Evolutionary conservation across 2,113 vertebrate species (phyloP).

Genomic region (Tautogolabrus adspersus): DNA sequence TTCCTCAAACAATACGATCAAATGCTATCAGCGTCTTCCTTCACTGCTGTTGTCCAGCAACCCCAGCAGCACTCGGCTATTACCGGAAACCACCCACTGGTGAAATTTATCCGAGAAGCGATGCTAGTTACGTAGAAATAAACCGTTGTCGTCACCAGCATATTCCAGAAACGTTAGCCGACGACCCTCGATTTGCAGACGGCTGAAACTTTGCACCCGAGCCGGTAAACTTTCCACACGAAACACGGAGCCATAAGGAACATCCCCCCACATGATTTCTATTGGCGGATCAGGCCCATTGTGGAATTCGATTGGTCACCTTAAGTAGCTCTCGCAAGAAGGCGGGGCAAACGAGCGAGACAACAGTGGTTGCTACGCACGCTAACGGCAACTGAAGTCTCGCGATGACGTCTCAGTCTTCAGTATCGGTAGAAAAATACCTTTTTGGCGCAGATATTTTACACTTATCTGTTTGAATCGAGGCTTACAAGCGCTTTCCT

Average conservation of each 20-base stretch:
- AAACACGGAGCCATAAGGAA: constrained; percentile 71
- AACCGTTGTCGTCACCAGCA: not conserved
- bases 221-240: constrained; percentile 97
- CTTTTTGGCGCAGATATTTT: not conserved
- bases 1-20: constrained; percentile 63
- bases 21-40: constrained; percentile 25
- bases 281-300: constrained; percentile 49
- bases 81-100: not conserved
- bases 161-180: constrained; percentile 54
- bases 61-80: constrained; percentile 27
- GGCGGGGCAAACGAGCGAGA: constrained; percentile 2
- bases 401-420: constrained; percentile 24
- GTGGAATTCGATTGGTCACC: constrained; percentile 22
- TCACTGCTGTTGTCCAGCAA: not conserved
- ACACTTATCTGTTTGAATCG: no score
- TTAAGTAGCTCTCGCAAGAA: constrained; percentile 3
- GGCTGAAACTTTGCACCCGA: constrained; percentile 99
- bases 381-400: constrained; percentile 35
- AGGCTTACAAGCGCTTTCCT: not conserved
- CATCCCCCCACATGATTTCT: constrained; percentile 50
- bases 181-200: constrained; percentile 87
- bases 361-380: constrained; percentile 76
- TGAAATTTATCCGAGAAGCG: not conserved
- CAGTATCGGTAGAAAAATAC: not conserved
- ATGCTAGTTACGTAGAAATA: not conserved